Percentiles rank a stretch among this genome's conserved stretches.
Conservation (phyloP, 1,140 invertebrate genomes). For the Drosophila erecta region DNA sequence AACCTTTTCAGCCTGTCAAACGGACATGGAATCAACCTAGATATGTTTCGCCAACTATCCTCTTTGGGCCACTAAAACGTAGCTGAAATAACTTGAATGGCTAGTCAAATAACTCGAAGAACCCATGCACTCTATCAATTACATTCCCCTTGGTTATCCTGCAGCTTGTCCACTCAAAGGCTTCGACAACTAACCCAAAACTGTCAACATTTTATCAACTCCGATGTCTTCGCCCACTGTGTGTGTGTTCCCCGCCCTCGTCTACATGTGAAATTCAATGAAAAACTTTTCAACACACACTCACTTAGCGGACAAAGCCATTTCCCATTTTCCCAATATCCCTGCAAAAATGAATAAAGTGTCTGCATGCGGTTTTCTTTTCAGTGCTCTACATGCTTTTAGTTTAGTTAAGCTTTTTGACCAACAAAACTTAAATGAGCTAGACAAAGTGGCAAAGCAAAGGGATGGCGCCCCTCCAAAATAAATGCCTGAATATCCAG, state of each 20-base stretch:
- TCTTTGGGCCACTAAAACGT: background rate
- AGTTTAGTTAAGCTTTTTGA: constrained; percentile 75
- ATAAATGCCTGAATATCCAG: constrained; percentile 11
- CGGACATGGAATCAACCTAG: background rate
- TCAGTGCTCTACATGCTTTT: constrained; percentile 73
- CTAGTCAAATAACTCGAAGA: constrained; percentile 15
- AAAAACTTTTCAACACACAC: constrained; percentile 66
- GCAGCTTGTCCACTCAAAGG: constrained; percentile 23
- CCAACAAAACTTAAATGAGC: constrained; percentile 74
- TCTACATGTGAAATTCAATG: constrained; percentile 70
- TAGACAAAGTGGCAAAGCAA: constrained; percentile 26
- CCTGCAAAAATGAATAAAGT: constrained; percentile 32
- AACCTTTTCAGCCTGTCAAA: background rate
- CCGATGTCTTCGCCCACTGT: constrained; percentile 26
- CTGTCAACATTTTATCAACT: constrained; percentile 80
- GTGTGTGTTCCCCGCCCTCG: constrained; percentile 41
- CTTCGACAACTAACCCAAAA: constrained; percentile 68
- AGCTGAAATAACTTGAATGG: constrained; percentile 10
- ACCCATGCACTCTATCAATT: constrained; percentile 33
- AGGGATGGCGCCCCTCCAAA: background rate
- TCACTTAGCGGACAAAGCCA: constrained; percentile 18
- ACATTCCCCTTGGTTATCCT: background rate
- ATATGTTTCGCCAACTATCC: no score
- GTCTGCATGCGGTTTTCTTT: constrained; percentile 60
- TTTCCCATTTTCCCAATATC: constrained; percentile 15